phyloP scores from a whole-genome alignment of 2,113 vertebrate genomes.

The Chascanopsetta lugubris region DNA sequence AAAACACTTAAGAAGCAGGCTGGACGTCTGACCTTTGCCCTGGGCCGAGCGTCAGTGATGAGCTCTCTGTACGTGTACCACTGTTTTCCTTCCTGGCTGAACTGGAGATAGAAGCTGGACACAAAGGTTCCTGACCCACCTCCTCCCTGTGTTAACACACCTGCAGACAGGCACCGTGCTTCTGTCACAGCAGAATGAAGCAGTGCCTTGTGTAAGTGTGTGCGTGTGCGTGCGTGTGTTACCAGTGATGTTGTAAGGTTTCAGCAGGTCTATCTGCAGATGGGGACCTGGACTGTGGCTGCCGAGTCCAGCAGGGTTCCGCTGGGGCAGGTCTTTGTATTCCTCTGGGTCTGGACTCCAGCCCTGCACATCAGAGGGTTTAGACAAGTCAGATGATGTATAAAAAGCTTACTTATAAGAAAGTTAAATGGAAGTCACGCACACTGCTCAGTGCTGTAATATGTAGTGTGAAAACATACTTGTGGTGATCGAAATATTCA shows the following conservation, averaged over 20 bases:
- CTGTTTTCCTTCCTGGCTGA: slow-evolving; percentile 79
- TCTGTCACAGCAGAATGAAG: not conserved
- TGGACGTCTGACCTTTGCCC: slow-evolving; percentile 77
- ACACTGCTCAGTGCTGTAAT: not conserved
- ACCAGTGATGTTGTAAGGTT: slow-evolving; percentile 87
- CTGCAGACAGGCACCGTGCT: slow-evolving; percentile 57
- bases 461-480: not conserved
- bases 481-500: no score
- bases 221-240: not conserved
- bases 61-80: slow-evolving; percentile 83
- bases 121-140: slow-evolving; percentile 74
- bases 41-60: slow-evolving; percentile 52
- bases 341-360: slow-evolving; percentile 80
- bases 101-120: slow-evolving; percentile 85
- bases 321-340: slow-evolving; percentile 65
- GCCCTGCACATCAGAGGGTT: slow-evolving; percentile 64
- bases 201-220: not conserved
- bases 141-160: slow-evolving; percentile 83
- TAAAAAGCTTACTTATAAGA: not conserved
- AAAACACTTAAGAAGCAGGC: no score
- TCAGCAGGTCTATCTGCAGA: slow-evolving; percentile 85
- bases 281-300: slow-evolving; percentile 68
- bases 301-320: slow-evolving; percentile 66
- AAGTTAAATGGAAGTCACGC: no score
- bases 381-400: not conserved